These are phyloP conservation scores for Heterohyrax brucei DNA, from an alignment of 2,797 vertebrate species.

Conservation along the genomic window DNA sequence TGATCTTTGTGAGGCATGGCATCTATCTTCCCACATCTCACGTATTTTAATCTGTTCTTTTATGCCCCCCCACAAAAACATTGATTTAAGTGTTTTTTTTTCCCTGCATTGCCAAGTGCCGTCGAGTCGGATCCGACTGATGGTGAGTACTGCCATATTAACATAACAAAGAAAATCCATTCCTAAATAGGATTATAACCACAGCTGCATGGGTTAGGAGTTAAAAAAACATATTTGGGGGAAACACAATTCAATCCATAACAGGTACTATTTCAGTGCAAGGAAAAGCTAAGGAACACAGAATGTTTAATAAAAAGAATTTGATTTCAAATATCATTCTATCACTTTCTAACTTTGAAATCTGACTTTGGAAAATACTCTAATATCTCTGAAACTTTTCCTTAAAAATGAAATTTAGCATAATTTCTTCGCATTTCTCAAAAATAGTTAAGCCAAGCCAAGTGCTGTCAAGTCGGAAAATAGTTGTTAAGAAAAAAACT, in stretches of 20 bases:
- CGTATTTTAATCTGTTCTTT: too few species aligned
- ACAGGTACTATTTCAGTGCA: neutral
- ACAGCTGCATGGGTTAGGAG: neutral
- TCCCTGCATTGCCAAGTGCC: too few species aligned
- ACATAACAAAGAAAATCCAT: too few species aligned
- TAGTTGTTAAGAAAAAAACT: neutral
- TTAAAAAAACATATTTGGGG: neutral
- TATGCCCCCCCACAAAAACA: too few species aligned
- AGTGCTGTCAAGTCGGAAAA: neutral
- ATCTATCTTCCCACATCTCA: too few species aligned
- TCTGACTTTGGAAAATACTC: neutral
- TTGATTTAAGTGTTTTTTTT: neutral
- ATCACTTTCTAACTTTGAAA: slow-evolving; percentile 14
- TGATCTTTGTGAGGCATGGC: too few species aligned
- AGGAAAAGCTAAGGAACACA: neutral
- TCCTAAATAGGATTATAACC: neutral
- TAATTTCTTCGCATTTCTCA: neutral
- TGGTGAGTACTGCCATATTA: neutral
- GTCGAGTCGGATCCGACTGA: too few species aligned
- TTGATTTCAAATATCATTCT: neutral
- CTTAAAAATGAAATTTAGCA: neutral
- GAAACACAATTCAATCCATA: neutral
- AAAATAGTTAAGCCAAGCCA: neutral
- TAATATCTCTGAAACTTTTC: neutral
- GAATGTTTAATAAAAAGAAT: neutral